Percentiles rank a stretch among this genome's conserved stretches.
phyloP scores from a whole-genome alignment of 1,140 invertebrate species.

The Helicoverpa armigera region DNA sequence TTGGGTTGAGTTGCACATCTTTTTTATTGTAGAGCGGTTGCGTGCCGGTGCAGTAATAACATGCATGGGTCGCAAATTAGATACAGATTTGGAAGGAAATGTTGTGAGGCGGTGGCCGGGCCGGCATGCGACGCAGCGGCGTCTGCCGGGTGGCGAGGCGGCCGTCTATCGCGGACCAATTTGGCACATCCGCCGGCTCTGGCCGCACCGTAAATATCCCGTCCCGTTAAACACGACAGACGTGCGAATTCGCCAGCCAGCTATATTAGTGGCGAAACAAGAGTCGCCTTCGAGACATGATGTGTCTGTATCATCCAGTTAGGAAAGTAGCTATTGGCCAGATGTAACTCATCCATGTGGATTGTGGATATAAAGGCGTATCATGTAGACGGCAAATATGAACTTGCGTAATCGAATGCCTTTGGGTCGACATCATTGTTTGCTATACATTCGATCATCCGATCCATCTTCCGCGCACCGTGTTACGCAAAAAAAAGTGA shows the following conservation, averaged over 20 bases:
- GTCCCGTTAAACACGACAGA: conserved; percentile 70
- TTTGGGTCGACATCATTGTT: conserved; percentile 71
- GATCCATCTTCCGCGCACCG: conserved; percentile 72
- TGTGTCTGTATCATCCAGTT: conserved; percentile 45
- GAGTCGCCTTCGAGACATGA: conserved; percentile 29
- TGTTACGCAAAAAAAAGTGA: conserved; percentile 78
- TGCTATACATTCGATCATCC: conserved; percentile 71
- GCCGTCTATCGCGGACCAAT: conserved; percentile 77
- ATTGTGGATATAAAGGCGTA: too few species aligned
- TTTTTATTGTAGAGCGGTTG: conserved; percentile 54
- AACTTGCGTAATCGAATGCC: conserved; percentile 70
- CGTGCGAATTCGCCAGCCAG: conserved; percentile 58
- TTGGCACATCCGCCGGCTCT: conserved; percentile 83
- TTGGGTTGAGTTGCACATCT: conserved; percentile 56
- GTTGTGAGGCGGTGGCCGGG: conserved; percentile 75
- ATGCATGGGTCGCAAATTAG: conserved; percentile 61
- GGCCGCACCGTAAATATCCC: conserved; percentile 75
- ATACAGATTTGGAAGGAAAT: conserved; percentile 65
- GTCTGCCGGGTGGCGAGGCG: conserved; percentile 76
- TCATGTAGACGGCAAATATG: not conserved
- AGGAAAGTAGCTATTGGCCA: conserved; percentile 45
- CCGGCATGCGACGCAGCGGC: conserved; percentile 80
- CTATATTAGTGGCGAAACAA: conserved; percentile 63
- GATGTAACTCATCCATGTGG: not conserved
- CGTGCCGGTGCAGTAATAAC: conserved; percentile 53